Base-by-base conservation (phyloP, 2,797 vertebrate genomes). In the Propithecus perrieri region DNA sequence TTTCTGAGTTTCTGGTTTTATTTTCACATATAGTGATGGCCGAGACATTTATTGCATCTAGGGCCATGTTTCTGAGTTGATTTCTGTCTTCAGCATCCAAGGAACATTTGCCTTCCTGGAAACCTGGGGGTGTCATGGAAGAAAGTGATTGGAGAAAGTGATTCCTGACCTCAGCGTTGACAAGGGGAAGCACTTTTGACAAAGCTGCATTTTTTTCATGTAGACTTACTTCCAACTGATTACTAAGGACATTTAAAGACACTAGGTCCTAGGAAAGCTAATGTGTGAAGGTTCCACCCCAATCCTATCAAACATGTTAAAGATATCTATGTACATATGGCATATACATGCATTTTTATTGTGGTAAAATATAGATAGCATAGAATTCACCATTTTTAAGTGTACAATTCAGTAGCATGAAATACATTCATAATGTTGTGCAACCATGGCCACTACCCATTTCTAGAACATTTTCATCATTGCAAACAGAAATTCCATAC, bases 61-160 rank as follows among this genome's bases (percentile, higher is more conserved):
- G 89, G 55, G 9, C 50, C n/a, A 33, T n/a, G 22, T 53, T 87
- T 90, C 83, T 85, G 57, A 87, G 50, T 30, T 75, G 35, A 20
- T 79, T 92, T 94, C 63, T 96, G n/a, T 87, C 72, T 76, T 88
- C 50, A 61, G 61, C 26, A 59, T 86, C 65, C 67, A 81, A 67
- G 74, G 30, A 59, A 46, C 38, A 22, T 75, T 89, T 83, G 17
- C 13, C 10, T 12, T 75, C 12, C 41, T 83, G 85, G 89, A 92
- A 93, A 72, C 30, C 33, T 46, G 41, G 14, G 30, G 4, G 5
- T 67, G 48, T 50, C 2, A 18, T 6, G 4, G 38, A 41, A 43
- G 46, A 38, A 38, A 38, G 38, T 38, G 48, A 9, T 38, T 65
- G 30, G 33, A 48, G 74, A 24, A 65, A 33, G n/a, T 30, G 22